Percentiles rank a stretch among this genome's conserved stretches.
Evolutionary conservation across 2,888 invertebrate species (phyloP).

Genomic region (Leuctra nigra): DNA sequence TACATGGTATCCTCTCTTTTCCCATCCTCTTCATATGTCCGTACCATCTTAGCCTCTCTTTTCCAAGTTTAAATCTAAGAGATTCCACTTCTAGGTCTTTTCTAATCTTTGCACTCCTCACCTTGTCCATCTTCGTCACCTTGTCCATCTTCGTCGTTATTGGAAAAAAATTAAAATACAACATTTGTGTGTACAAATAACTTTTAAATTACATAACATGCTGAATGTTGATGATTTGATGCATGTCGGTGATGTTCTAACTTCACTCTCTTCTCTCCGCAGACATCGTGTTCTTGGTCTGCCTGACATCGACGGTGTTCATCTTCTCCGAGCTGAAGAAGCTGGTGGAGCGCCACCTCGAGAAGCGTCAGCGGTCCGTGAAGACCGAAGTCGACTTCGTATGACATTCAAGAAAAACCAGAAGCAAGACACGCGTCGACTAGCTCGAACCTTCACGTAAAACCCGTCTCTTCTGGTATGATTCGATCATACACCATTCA

Average conservation of each 20-base stretch:
- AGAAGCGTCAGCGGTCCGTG: slow-evolving; percentile 44
- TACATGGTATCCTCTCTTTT: too few species aligned
- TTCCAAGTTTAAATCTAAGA: too few species aligned
- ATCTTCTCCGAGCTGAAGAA: slow-evolving; percentile 91
- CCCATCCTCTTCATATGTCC: too few species aligned
- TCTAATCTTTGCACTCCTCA: too few species aligned
- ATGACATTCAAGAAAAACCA: slow-evolving; percentile 49
- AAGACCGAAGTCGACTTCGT: slow-evolving; percentile 59
- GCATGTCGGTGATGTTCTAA: background rate
- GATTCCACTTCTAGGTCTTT: too few species aligned
- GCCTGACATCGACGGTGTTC: slow-evolving; percentile 94
- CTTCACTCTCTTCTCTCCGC: slow-evolving; percentile 31
- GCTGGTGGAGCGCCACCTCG: slow-evolving; percentile 66
- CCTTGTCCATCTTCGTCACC: too few species aligned
- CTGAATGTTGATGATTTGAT: background rate
- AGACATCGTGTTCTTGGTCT: slow-evolving; percentile 88
- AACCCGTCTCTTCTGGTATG: background rate
- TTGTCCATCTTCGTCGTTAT: background rate
- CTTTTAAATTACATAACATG: too few species aligned
- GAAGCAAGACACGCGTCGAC: slow-evolving; percentile 28
- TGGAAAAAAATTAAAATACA: background rate
- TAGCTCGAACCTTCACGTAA: slow-evolving; percentile 6
- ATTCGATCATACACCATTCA: background rate
- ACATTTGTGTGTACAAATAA: background rate
- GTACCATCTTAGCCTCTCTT: too few species aligned